A percentile compares a stretch with the other conserved stretches of the same genome.
These are phyloP conservation scores for Cosmia trapezina DNA, from an alignment of 2,888 invertebrate genomes.

Conservation along the genomic window DNA sequence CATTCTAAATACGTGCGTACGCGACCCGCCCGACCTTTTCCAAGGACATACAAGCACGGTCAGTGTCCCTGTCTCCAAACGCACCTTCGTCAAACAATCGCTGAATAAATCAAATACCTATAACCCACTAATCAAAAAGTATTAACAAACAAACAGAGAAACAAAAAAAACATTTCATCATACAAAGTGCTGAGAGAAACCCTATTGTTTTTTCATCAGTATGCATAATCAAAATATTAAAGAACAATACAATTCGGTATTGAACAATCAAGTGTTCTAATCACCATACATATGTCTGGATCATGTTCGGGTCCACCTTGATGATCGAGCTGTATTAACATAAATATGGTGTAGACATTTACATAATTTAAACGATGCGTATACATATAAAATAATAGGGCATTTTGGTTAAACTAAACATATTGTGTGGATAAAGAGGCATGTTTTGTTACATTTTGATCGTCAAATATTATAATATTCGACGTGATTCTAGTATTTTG, in stretches of 20 bases:
- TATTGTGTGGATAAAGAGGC: not conserved
- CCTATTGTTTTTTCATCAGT: conserved; percentile 61
- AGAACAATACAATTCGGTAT: conserved; percentile 59
- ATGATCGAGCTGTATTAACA: conserved; percentile 49
- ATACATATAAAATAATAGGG: not conserved
- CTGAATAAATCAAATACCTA: conserved; percentile 31
- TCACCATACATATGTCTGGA: conserved; percentile 49
- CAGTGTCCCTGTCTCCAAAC: conserved; percentile 5
- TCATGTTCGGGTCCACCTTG: conserved; percentile 55
- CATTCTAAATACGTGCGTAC: conserved; percentile 1
- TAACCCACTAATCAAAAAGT: conserved; percentile 43
- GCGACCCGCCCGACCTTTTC: conserved; percentile 9
- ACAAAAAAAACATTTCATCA: conserved; percentile 49
- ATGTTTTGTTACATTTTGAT: not conserved
- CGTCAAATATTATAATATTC: not conserved
- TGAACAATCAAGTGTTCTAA: conserved; percentile 63
- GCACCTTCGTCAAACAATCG: conserved; percentile 16
- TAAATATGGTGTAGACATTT: conserved; percentile 40
- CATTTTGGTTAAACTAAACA: not conserved
- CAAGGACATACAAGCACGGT: conserved; percentile 16
- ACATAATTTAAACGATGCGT: conserved; percentile 30
- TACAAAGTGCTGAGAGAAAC: conserved; percentile 49
- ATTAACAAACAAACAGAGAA: conserved; percentile 36
- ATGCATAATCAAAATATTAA: conserved; percentile 64
- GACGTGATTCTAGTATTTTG: too few species aligned